Conservation (phyloP, 2,797 vertebrate species). For the Falco rusticolus region DNA sequence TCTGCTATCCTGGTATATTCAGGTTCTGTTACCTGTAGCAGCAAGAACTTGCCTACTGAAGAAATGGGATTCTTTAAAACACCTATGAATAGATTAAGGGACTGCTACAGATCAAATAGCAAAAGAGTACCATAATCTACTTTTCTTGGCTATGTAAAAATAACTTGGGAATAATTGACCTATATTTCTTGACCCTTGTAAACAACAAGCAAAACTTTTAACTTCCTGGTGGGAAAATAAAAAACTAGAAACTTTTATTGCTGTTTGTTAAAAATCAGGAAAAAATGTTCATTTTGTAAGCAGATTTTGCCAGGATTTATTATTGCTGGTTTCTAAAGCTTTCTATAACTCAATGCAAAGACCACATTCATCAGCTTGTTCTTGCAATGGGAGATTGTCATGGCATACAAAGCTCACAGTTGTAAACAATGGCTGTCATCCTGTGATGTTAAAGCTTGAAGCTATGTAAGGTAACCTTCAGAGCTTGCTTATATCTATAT, state of each 20-base stretch:
- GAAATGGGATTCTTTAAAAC: background rate
- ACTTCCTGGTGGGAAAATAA: background rate
- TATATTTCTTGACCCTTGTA: background rate
- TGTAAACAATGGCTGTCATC: background rate
- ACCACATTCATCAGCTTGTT: background rate
- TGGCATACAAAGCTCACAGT: background rate
- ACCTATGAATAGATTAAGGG: background rate
- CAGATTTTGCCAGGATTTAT: background rate
- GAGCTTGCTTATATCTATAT: background rate
- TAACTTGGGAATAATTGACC: background rate
- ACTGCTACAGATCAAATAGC: background rate
- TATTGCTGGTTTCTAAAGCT: background rate
- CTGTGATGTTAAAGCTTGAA: background rate
- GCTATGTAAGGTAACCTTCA: background rate
- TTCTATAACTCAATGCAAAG: background rate
- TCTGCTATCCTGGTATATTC: background rate
- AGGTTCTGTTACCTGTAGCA: background rate
- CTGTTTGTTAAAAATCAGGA: background rate
- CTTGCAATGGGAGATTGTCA: background rate
- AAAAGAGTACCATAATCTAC: background rate
- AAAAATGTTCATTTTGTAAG: background rate
- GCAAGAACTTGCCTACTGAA: background rate
- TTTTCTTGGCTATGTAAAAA: background rate
- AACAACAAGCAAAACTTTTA: background rate
- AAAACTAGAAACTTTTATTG: background rate